These are phyloP conservation scores for Latrodectus geometricus DNA, from an alignment of 1,140 invertebrate genomes.

Conservation along the genomic window DNA sequence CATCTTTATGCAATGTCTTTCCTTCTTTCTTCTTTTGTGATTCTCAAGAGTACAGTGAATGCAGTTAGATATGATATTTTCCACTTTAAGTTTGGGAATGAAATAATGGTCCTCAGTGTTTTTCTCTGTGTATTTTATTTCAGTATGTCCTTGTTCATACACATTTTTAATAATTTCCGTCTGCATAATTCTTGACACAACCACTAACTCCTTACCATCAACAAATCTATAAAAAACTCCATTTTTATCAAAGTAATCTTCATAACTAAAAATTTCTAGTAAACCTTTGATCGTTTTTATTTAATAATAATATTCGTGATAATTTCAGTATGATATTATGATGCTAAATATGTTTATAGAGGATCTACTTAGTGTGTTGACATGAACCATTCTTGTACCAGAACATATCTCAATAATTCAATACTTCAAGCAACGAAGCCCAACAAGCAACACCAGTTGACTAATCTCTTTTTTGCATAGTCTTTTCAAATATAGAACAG, in stretches of 20 bases:
- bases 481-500: no score
- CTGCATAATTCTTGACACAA: neutral
- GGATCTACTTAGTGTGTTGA: conserved; percentile 28
- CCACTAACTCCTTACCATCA: conserved; percentile 5
- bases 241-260: conserved; percentile 2
- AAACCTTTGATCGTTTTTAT: neutral
- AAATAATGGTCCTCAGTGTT: neutral
- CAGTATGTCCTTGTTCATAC: neutral
- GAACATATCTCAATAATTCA: conserved; percentile 20
- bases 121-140: neutral
- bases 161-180: neutral
- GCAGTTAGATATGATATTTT: neutral
- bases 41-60: neutral
- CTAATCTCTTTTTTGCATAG: neutral
- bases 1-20: neutral
- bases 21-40: neutral
- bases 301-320: neutral
- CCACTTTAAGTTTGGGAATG: neutral
- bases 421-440: conserved; percentile 7
- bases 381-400: conserved; percentile 7
- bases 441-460: no score
- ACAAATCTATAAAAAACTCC: conserved; percentile 22
- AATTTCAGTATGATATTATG: neutral
- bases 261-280: neutral
- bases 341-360: neutral